Base-by-base conservation (phyloP, 2,888 invertebrate genomes). In the Agrotis segetum region DNA sequence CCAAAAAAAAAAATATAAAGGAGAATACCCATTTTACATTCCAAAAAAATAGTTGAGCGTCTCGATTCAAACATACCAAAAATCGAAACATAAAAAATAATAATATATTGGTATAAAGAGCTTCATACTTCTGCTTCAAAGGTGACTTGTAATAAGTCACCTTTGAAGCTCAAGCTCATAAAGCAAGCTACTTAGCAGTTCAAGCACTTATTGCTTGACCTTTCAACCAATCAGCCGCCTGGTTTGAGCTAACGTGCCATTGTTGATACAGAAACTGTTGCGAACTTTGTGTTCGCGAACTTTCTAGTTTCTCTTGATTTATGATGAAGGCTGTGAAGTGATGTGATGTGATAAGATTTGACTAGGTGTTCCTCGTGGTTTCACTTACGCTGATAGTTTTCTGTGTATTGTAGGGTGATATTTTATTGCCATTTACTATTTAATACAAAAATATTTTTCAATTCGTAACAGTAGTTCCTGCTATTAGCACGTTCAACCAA, bases 291-390 rank as follows among this genome's bases (percentile, higher is more conserved):
- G n/a, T 49, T 46, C 16, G 24, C 6, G 47, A 29, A 59, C 55
- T 64, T 68, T 79, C 72, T 69, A 75, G 21, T 63, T 64, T 79
- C 66, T 69, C 75, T 75, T 82, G 40, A 53, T 75, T 74, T 34
- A 53, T 63, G 21, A 58, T 46, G 16, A 47, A 13, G 14, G 1
- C 14, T 24, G 14, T 47, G 17, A 29, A 55, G 24, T 29, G 29
- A 19, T n/a, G 3, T 29, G 44, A 29, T 17, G 9, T 9, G 5
- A 44, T 34, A 13, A 2, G 24, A 53, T 24, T 17, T 29, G 29
- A 17, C 40, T 40, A 40, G 40, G 1, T 40, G 40, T 40, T 40
- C 40, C 40, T 2, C 2, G 11, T 40, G 40, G 40, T 40, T 40
- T 11, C 40, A 2, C 40, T 2, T 40, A 7, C 34, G 7, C 7